Percentiles rank a stretch among this genome's conserved stretches.
Conservation (phyloP, 2,797 vertebrate genomes). For the Varecia variegata region DNA sequence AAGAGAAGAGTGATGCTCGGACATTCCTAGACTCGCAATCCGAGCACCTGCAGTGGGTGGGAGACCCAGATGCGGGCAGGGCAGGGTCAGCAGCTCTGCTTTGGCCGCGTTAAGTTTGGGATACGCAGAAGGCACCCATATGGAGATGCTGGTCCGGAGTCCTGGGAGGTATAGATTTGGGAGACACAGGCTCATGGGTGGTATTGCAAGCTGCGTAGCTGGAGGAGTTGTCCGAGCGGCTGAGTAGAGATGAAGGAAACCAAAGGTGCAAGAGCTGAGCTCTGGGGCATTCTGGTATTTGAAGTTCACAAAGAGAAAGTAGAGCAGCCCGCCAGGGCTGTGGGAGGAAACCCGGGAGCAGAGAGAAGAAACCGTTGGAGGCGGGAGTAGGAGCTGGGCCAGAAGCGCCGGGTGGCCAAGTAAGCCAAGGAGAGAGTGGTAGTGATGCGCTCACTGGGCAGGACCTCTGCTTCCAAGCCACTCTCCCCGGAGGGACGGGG, state of each 20-base stretch:
- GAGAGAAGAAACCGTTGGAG: neutral
- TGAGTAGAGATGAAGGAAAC: neutral
- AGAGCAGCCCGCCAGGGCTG: neutral
- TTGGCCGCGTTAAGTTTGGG: neutral
- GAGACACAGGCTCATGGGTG: neutral
- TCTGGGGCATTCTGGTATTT: neutral
- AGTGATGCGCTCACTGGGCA: accelerated
- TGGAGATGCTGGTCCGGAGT: neutral
- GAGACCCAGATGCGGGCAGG: neutral
- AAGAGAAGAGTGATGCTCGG: neutral
- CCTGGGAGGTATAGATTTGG: neutral
- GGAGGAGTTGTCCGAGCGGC: neutral
- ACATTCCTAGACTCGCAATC: neutral
- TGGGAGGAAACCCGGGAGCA: neutral
- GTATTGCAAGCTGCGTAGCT: neutral
- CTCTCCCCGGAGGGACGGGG: constrained; percentile 37
- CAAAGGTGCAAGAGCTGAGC: neutral
- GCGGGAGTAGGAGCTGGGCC: neutral
- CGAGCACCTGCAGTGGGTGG: neutral
- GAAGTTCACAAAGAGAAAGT: neutral
- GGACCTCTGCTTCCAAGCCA: constrained; percentile 20
- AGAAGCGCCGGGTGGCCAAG: neutral
- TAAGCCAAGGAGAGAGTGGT: neutral
- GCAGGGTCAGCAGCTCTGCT: neutral
- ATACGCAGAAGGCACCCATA: neutral